Conservation (phyloP, 2,888 invertebrate genomes). For the Poecilobothrus nobilitatus region DNA sequence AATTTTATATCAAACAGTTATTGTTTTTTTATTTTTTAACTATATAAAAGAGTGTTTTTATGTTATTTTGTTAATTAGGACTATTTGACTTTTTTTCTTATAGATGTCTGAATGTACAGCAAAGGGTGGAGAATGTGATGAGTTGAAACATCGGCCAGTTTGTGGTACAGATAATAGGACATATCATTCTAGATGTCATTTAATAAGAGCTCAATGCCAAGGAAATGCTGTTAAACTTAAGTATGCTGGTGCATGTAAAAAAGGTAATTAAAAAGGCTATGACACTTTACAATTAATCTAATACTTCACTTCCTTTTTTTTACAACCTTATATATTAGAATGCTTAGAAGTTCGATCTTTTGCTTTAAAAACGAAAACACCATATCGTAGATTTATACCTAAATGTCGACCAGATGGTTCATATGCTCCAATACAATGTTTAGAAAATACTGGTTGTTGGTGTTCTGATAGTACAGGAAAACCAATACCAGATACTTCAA, state of each 20-base stretch:
- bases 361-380: conserved; percentile 39
- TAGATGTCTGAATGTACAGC: conserved; percentile 43
- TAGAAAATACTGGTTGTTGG: conserved; percentile 75
- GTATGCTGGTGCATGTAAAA: conserved; percentile 61
- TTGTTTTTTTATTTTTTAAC: too few species aligned
- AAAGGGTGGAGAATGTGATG: conserved; percentile 43
- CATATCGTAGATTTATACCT: conserved; percentile 59
- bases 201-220: conserved; percentile 67
- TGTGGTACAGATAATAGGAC: conserved; percentile 62
- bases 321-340: conserved; percentile 33
- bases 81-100: too few species aligned
- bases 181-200: conserved; percentile 71
- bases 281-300: not conserved
- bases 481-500: conserved; percentile 72
- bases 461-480: conserved; percentile 79
- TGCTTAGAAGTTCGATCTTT: conserved; percentile 46
- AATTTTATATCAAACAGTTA: too few species aligned
- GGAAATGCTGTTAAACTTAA: conserved; percentile 63
- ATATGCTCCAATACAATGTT: conserved; percentile 79
- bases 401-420: conserved; percentile 75
- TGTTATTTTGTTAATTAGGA: too few species aligned
- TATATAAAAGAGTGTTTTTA: too few species aligned
- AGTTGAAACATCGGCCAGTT: conserved; percentile 40
- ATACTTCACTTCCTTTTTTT: not conserved
- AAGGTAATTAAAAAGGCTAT: conserved; percentile 45